A percentile compares a stretch with the other conserved stretches of the same genome.
Conservation (phyloP, 2,797 vertebrate species). For the Buphagus erythrorhynchus region DNA sequence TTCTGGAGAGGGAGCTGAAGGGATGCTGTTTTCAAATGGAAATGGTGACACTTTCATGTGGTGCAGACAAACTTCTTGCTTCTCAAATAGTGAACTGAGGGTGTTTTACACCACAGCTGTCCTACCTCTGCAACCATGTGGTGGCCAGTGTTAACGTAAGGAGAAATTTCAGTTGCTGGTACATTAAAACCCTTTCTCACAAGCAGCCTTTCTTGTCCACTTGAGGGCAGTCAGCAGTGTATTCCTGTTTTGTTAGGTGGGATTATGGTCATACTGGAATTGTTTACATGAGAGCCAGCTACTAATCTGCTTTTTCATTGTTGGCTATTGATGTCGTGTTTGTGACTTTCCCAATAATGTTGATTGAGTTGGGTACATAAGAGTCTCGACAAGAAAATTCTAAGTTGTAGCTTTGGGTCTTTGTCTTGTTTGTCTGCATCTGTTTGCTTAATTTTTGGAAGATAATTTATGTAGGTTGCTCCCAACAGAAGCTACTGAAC, state of each 20-base stretch:
- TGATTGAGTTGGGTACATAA: not conserved
- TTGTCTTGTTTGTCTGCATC: not conserved
- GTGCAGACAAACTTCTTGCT: not conserved
- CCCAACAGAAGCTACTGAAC: not conserved
- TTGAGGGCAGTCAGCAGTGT: not conserved
- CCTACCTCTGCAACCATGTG: not conserved
- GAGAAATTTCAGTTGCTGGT: not conserved
- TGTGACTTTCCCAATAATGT: not conserved
- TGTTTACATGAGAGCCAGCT: not conserved
- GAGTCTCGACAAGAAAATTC: not conserved
- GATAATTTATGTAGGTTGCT: not conserved
- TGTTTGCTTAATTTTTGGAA: not conserved
- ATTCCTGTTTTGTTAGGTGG: not conserved
- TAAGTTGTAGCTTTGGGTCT: not conserved
- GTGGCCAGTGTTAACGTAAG: not conserved
- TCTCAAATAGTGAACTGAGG: not conserved
- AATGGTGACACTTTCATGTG: not conserved
- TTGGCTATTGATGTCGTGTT: not conserved
- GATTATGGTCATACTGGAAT: not conserved
- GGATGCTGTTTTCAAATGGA: not conserved
- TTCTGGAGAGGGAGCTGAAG: not conserved
- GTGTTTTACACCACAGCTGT: not conserved
- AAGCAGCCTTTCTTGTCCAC: not conserved
- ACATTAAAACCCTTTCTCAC: not conserved
- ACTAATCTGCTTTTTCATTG: not conserved